These are phyloP conservation scores for Tiliacea citrago DNA, from an alignment of 2,888 invertebrate genomes.

Conservation along the genomic window DNA sequence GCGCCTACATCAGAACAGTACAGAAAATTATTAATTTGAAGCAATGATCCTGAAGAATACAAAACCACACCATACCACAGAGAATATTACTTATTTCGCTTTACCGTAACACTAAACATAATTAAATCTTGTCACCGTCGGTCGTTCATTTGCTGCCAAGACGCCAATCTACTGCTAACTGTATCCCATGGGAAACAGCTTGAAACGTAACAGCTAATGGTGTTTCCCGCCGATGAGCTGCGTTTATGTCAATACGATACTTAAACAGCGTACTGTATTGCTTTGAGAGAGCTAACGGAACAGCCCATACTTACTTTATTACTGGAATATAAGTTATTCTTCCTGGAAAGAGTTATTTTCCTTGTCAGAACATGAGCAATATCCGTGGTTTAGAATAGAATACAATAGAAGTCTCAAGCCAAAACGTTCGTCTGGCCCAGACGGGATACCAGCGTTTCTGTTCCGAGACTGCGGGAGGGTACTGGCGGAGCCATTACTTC, in stretches of 20 bases:
- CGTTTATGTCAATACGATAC: constrained; percentile 22
- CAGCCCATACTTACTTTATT: not conserved
- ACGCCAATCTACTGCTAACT: constrained; percentile 33
- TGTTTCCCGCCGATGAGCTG: constrained; percentile 22
- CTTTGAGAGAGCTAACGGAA: constrained; percentile 19
- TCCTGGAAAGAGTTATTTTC: not conserved
- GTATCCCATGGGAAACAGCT: constrained; percentile 37
- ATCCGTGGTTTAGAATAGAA: too few relatives aligned
- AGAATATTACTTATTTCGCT: not conserved
- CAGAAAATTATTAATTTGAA: too few relatives aligned
- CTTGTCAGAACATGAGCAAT: not conserved
- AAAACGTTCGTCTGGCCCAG: too few relatives aligned
- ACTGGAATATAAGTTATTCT: not conserved
- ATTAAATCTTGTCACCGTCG: constrained; percentile 42
- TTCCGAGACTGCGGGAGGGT: too few relatives aligned
- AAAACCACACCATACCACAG: not conserved
- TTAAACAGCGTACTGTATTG: constrained; percentile 34
- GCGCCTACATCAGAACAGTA: too few relatives aligned
- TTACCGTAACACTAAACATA: constrained; percentile 44
- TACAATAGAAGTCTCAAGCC: too few relatives aligned
- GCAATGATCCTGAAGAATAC: not conserved
- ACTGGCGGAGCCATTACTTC: too few relatives aligned
- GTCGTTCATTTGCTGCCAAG: constrained; percentile 34
- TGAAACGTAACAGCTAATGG: constrained; percentile 21
- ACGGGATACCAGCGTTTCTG: too few relatives aligned